Evolutionary conservation across 2,797 vertebrate species (phyloP).

Genomic region (Gymnodraco acuticeps): DNA sequence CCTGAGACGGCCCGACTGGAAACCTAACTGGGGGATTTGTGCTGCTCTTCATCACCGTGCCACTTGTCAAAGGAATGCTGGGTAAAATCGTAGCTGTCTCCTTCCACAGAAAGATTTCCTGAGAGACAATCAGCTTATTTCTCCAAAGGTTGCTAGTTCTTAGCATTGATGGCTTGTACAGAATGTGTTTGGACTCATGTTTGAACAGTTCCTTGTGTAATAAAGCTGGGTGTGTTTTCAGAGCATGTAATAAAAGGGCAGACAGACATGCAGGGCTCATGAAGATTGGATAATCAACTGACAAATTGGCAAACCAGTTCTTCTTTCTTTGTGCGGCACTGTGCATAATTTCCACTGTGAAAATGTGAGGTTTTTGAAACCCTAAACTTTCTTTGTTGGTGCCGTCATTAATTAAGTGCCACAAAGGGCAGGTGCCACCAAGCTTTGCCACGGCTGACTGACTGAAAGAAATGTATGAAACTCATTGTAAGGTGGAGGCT

Average conservation of each 20-base stretch:
- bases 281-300: constrained; percentile 27
- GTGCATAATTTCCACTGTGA: constrained; percentile 24
- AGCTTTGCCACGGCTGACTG: constrained; percentile 56
- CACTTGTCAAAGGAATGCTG: constrained; percentile 51
- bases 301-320: constrained; percentile 43
- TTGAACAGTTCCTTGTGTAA: constrained; percentile 32
- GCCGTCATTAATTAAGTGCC: constrained; percentile 62
- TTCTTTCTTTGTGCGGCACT: constrained; percentile 25
- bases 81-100: constrained; percentile 35
- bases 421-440: constrained; percentile 65
- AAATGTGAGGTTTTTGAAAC: constrained; percentile 40
- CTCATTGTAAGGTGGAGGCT: constrained; percentile 63
- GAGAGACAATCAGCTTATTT: constrained; percentile 40
- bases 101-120: constrained; percentile 27
- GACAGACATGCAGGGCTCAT: constrained; percentile 19
- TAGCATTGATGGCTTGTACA: constrained; percentile 26
- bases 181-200: constrained; percentile 52
- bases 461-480: constrained; percentile 70
- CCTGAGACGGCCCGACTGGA: constrained; percentile 62
- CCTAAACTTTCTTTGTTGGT: constrained; percentile 40
- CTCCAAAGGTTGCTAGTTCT: constrained; percentile 38
- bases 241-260: constrained; percentile 36
- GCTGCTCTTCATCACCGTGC: constrained; percentile 43
- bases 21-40: constrained; percentile 63
- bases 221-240: constrained; percentile 45